Conservation (phyloP, 2,888 invertebrate species). For the Kryphioiulus occultus region DNA sequence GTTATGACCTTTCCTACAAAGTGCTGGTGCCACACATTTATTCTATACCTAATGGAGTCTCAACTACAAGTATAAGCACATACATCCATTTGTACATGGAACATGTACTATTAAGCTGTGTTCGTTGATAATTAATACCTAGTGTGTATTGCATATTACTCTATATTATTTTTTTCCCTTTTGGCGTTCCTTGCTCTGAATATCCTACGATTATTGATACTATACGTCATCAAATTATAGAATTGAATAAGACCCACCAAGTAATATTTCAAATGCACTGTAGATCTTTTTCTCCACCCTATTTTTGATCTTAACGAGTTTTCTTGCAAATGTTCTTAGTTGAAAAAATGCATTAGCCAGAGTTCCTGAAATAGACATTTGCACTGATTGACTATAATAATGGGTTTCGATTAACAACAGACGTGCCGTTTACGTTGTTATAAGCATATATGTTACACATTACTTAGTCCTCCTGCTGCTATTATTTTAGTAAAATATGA, state of each 20-base stretch:
- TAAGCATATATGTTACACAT: neutral
- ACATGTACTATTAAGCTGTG: no score
- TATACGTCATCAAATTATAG: neutral
- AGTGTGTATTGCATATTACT: no score
- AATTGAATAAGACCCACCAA: neutral
- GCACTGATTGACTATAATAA: neutral
- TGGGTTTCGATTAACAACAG: conserved; percentile 30
- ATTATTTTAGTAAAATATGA: conserved; percentile 5
- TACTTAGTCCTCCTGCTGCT: neutral
- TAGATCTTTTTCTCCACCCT: neutral
- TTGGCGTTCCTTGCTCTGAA: no score
- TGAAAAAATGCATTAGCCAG: neutral
- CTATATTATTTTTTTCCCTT: no score
- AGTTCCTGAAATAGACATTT: neutral
- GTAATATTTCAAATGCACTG: neutral
- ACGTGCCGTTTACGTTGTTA: neutral
- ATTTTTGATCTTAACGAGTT: neutral
- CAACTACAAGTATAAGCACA: no score
- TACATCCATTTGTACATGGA: no score
- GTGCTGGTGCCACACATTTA: no score
- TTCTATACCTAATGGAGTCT: no score
- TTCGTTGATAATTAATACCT: no score
- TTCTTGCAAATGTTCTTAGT: neutral
- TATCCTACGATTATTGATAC: no score
- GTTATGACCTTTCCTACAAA: no score